Evolutionary conservation across 2,113 vertebrate species (phyloP).

Genomic region (Cyanoliseus patagonus): DNA sequence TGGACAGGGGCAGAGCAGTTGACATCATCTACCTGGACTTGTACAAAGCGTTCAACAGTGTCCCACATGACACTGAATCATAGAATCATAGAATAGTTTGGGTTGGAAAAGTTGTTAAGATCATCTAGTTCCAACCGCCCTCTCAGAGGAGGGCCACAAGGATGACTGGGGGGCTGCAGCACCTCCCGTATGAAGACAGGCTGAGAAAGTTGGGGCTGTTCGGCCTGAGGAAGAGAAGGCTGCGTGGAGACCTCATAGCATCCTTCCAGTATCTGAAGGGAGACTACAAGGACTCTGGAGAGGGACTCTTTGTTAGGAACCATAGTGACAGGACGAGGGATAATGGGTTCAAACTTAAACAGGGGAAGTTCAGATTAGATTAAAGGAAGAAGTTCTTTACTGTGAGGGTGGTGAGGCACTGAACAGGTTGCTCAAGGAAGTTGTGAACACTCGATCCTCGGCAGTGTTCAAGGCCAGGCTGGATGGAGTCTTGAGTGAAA

Average conservation of each 20-base stretch:
- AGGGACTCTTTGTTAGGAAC: neutral
- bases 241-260: neutral
- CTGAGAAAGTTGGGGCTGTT: neutral
- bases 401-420: neutral
- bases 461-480: neutral
- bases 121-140: too few species aligned
- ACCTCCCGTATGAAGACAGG: too few species aligned
- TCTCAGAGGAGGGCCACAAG: neutral
- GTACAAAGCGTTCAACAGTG: neutral
- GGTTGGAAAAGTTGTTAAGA: too few species aligned
- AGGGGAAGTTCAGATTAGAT: neutral
- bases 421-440: neutral
- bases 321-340: neutral
- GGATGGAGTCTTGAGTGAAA: neutral
- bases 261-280: neutral
- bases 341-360: neutral
- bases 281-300: neutral
- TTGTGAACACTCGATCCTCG: neutral
- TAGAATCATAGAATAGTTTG: too few species aligned
- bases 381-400: neutral
- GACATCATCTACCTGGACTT: neutral
- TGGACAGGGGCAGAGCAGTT: neutral
- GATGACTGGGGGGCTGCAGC: too few species aligned
- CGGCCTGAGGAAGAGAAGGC: neutral
- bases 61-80: neutral